Base-by-base conservation (phyloP, 2,888 invertebrate species). In the Megalurothrips usitatus region DNA sequence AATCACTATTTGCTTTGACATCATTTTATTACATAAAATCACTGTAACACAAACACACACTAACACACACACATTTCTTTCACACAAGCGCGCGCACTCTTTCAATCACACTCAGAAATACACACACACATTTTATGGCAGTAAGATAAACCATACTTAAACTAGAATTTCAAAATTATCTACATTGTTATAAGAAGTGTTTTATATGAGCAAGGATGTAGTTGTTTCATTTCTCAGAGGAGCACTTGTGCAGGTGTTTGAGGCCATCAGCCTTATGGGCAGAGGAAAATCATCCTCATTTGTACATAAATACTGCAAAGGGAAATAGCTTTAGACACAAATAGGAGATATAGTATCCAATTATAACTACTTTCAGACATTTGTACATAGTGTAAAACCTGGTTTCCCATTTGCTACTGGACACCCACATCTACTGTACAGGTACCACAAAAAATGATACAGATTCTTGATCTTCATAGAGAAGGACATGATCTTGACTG, bases 1-100 rank as follows among this genome's bases (percentile, higher is more conserved):
- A 75, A 75, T 75, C 68, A 75, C 68, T 75, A 26, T 23, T 75
- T 75, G 26, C 68, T 26, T 75, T 58, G 10, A 75, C 68, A n/a
- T 68, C 17, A 17, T 52, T 12, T 14, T 19, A 17, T 58, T 58
- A 58, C 58, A 58, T 10, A 58, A 6, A 58, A 19, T 58, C 58
- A 58, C 14, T 19, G 19, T 19, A 17, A 17, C 58, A 58, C 58
- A 58, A 14, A n/a, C 68, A 75, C 68, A 23, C 68, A 26, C 68
- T 23, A n/a, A 68, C 68, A 11, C 68, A 68, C 26, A 23, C 58
- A 14, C 6, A n/a, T 17, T 58, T 58, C n/a, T 19, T 58, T 58
- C n/a, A 58, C n/a, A n/a, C 19, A 17, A 58, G n/a, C 17, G 58
- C 17, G 58, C 58, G n/a, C 17, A 58, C 58, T n/a, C 17, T 58